Conservation (phyloP, 2,797 vertebrate genomes). For the Danio aesculapii region DNA sequence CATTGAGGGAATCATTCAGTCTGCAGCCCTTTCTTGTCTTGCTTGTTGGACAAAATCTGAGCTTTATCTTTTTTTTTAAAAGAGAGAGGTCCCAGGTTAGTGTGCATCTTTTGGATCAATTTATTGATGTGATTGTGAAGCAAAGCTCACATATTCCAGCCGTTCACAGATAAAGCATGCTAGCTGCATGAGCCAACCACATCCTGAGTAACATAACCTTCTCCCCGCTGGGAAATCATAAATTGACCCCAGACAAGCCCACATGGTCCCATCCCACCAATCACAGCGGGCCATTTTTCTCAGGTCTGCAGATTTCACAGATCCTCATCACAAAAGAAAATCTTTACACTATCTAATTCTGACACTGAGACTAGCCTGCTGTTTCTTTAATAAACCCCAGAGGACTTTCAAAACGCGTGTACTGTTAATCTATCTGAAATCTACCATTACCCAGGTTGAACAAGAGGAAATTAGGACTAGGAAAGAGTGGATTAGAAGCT, state of each 20-base stretch:
- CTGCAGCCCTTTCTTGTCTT: conserved; percentile 38
- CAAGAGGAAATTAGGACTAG: neutral
- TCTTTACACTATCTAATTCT: conserved; percentile 32
- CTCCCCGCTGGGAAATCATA: conserved; percentile 65
- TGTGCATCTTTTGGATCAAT: conserved; percentile 42
- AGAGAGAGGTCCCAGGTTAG: conserved; percentile 23
- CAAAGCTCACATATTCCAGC: neutral
- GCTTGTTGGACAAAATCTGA: conserved; percentile 46
- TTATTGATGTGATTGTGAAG: conserved; percentile 13
- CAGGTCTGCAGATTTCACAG: conserved; percentile 52
- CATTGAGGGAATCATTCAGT: conserved; percentile 16
- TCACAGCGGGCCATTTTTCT: conserved; percentile 49
- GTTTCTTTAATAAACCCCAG: conserved; percentile 8
- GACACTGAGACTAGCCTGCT: conserved; percentile 20
- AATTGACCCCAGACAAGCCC: conserved; percentile 64
- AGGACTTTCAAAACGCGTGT: conserved; percentile 6
- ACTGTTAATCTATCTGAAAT: conserved; percentile 17
- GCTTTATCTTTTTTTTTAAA: conserved; percentile 56
- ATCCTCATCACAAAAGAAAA: conserved; percentile 47
- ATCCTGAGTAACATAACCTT: conserved; percentile 69
- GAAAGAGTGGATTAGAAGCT: conserved; percentile 1
- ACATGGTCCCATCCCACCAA: conserved; percentile 61
- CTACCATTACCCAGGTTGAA: conserved; percentile 16
- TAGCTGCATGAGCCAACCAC: conserved; percentile 66
- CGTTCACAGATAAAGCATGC: conserved; percentile 22